phyloP scores from a whole-genome alignment of 2,888 invertebrate genomes.

The Amphimallon solstitiale region DNA sequence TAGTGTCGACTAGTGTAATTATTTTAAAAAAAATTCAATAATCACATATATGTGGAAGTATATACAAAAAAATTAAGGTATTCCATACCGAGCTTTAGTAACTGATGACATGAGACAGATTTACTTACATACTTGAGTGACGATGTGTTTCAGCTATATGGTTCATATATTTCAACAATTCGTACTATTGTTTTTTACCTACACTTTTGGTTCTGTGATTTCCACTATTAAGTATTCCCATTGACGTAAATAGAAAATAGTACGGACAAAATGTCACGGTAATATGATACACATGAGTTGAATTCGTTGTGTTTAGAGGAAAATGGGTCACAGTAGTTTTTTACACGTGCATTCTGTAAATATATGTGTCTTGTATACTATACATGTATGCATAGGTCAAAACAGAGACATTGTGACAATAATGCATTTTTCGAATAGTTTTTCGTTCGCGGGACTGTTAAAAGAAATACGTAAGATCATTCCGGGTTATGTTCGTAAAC shows the following conservation, averaged over 20 bases:
- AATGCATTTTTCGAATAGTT: not conserved
- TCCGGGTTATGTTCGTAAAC: not conserved
- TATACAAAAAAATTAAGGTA: too few relatives aligned
- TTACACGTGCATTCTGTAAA: constrained; percentile 3
- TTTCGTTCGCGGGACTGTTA: not conserved
- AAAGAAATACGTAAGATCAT: constrained; percentile 5
- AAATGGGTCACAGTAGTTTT: constrained; percentile 24
- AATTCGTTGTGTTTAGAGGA: constrained; percentile 13
- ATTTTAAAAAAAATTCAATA: too few relatives aligned
- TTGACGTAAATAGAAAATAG: constrained; percentile 27
- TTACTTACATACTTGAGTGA: constrained; percentile 1
- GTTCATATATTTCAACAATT: constrained; percentile 18
- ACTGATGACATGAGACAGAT: not conserved
- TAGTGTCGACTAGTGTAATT: too few relatives aligned
- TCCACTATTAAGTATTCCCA: constrained; percentile 27
- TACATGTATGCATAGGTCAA: not conserved
- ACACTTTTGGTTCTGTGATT: constrained; percentile 3
- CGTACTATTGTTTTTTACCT: constrained; percentile 11
- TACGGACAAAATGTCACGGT: constrained; percentile 25
- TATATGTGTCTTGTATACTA: too few relatives aligned
- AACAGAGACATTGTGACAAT: too few relatives aligned
- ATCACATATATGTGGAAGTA: too few relatives aligned
- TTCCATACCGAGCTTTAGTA: not conserved
- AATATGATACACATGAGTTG: constrained; percentile 31
- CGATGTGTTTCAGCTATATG: constrained; percentile 4